Percentiles rank a stretch among this genome's conserved stretches.
phyloP scores from a whole-genome alignment of 2,888 invertebrate species.

The Melangyna quadrimaculata region DNA sequence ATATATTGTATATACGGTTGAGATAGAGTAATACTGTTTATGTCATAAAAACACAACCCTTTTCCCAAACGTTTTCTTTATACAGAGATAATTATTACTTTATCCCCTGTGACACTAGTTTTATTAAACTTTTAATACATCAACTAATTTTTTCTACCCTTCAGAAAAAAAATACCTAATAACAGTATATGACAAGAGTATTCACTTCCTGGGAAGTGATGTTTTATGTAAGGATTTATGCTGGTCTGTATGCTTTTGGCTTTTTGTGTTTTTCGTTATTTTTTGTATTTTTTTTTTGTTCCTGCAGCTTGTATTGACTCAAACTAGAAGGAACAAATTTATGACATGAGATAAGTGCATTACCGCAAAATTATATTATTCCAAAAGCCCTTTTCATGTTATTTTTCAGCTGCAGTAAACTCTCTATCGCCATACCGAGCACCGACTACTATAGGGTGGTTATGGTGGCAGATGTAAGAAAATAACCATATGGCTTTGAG shows the following conservation, averaged over 20 bases:
- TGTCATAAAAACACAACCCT: not conserved
- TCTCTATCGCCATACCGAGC: not conserved
- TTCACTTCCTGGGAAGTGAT: constrained; percentile 11
- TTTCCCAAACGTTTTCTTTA: not conserved
- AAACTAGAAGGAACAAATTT: not conserved
- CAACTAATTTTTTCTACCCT: not conserved
- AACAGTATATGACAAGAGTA: not conserved
- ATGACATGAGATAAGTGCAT: constrained; percentile 48
- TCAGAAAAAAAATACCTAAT: not conserved
- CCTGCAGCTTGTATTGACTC: not conserved
- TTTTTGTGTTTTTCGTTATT: not conserved
- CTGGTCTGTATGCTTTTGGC: not conserved
- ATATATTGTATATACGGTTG: too few species aligned
- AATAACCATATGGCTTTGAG: not conserved
- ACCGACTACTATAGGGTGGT: not conserved
- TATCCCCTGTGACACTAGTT: constrained; percentile 32
- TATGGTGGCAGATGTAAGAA: not conserved
- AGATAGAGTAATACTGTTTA: not conserved
- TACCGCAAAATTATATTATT: constrained; percentile 39
- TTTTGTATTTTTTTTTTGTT: not conserved
- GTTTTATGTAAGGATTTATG: not conserved
- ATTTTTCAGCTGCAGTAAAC: constrained; percentile 19
- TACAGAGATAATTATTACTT: not conserved
- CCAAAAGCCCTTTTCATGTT: constrained; percentile 14
- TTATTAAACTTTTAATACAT: constrained; percentile 15